Conservation (phyloP, 2,888 invertebrate species). For the Brachypterus glaber region DNA sequence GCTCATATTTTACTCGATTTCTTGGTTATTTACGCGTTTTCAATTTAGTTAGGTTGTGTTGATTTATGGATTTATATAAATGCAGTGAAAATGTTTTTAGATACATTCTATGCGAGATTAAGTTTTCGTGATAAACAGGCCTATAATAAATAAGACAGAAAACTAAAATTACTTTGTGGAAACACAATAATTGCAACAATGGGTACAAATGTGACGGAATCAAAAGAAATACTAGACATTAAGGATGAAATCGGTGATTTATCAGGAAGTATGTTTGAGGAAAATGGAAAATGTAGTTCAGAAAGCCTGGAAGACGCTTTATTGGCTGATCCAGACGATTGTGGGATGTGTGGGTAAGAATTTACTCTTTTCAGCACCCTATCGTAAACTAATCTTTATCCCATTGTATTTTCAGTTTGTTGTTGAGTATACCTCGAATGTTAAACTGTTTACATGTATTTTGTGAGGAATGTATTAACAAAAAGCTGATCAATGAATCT, state of each 20-base stretch:
- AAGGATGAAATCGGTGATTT: conserved; percentile 35
- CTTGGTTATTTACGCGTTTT: too few relatives aligned
- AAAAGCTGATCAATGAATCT: conserved; percentile 62
- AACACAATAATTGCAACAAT: conserved; percentile 25
- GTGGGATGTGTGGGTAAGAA: conserved; percentile 40
- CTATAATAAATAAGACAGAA: conserved; percentile 26
- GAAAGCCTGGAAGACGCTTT: conserved; percentile 38
- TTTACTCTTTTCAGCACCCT: conserved; percentile 5
- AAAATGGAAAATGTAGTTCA: conserved; percentile 33
- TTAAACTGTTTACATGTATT: conserved; percentile 91
- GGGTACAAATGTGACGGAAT: conserved; percentile 30
- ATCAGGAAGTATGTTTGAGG: conserved; percentile 36
- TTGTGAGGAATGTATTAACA: conserved; percentile 85
- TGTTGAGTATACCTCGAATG: conserved; percentile 73
- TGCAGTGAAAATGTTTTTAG: conserved; percentile 25
- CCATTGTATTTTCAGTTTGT: conserved; percentile 45
- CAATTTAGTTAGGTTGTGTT: not conserved
- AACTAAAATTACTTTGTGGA: conserved; percentile 19
- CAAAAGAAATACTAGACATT: conserved; percentile 27
- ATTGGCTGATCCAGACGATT: conserved; percentile 39
- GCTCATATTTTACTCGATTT: too few relatives aligned
- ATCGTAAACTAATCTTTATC: conserved; percentile 1
- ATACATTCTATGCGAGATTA: conserved; percentile 36
- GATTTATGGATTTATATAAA: not conserved
- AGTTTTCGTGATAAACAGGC: conserved; percentile 33